Base-by-base conservation (phyloP, 2,888 invertebrate species). In the Aromia moschata region DNA sequence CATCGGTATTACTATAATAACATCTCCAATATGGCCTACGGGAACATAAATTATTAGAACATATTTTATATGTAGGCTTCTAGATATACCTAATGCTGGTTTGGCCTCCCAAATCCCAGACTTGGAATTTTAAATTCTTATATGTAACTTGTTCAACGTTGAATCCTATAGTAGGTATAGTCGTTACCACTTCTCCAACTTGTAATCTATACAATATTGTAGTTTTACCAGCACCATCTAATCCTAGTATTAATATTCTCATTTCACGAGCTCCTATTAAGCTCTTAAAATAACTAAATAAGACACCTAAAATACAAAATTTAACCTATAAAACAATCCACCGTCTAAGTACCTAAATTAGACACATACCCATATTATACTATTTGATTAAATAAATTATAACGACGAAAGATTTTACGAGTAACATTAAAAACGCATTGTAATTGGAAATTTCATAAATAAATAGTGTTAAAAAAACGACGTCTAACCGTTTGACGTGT, bases 1-100 rank as follows among this genome's bases (percentile, higher is more conserved):
- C 99, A 85, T 99, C 99, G 78, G 99, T 99, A 83, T 99, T 99
- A 70, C 98, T 96, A 81, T 97, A 99, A 82, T 99, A 99, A 87
- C 98, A 99, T 81, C 99, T 87, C 99, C 99, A 99, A 81, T 99
- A 99, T 0, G 98, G 98, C 84, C 98, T 96, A 82, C 58, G 86
- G 86, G 51, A 38, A 16, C 1, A 37, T 51, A 49, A 36, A n/a
- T 46, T 38, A 15, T 18, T n/a, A 30, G 40, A 37, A 7, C 12
- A 10, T 33, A 15, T 18, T 9, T 1, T 37, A 40, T 36, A 2
- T 15, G n/a, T 37, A 20, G 2, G n/a, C 10, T 47, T 37, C 33
- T 49, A 17, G 51, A 69, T 77, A 78, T 83, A 95, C 96, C 96
- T 89, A 83, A 98, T 98, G 85, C 97, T 98, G 62, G 98, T 98